Base-by-base conservation (phyloP, 1,140 invertebrate species). In the Phenacoccus solenopsis region DNA sequence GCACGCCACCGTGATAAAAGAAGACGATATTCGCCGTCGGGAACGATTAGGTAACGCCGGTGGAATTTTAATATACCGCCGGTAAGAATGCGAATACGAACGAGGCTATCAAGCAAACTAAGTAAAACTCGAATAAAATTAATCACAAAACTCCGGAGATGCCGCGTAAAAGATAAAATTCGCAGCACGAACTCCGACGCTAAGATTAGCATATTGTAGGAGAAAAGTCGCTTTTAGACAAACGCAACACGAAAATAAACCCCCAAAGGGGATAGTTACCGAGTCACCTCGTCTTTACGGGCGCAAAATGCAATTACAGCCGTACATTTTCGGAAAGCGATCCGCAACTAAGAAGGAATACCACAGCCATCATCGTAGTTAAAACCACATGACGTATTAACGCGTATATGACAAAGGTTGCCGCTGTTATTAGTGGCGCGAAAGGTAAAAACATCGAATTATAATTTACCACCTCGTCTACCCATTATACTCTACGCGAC, bases 41-140 rank as follows among this genome's bases (percentile, higher is more conserved):
- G 38, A 49, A 49, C 38, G 38, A 49, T 49, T 49, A 49, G 38
- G 38, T 49, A 49, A 49, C 38, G 38, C 20, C 38, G 38, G 38
- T 49, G 38, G 38, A 49, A 49, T 49, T 49, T 49, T 49, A 49
- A 49, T 49, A 49, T 49, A 49, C 38, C n/a, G n/a, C n/a, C 38
- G 12, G 38, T 49, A 49, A 49, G 38, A 49, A 49, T 49, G 38
- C 38, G 38, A 49, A 49, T 49, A 49, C 38, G 38, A 49, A 49
- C 38, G 38, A 49, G 38, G 38, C 38, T 49, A 49, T 49, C 38
- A 49, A 49, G 38, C 38, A 49, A 49, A 49, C 38, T 49, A 49
- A 49, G 38, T 49, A 49, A 49, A 49, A 49, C 38, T 49, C 38
- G 38, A 49, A 49, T 49, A 49, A 49, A 49, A 49, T 49, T 49